phyloP scores from a whole-genome alignment of 2,888 invertebrate species.

The Thymelicus lineola region DNA sequence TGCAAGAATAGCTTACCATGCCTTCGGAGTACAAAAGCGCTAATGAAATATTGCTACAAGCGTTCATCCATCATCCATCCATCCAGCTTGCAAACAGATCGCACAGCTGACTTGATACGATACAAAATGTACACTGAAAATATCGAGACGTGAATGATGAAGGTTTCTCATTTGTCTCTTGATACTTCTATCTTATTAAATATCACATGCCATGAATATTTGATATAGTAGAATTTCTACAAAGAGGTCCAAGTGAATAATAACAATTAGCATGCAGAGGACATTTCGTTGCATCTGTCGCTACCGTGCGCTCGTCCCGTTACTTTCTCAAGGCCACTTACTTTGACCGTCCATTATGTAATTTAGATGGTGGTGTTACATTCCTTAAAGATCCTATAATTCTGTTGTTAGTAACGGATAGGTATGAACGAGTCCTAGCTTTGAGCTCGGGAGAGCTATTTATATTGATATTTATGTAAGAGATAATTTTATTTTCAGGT shows the following conservation, averaged over 20 bases:
- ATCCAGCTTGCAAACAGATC: too few relatives aligned
- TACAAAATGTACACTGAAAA: background rate
- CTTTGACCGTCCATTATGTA: background rate
- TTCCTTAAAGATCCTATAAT: background rate
- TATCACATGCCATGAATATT: conserved; percentile 4
- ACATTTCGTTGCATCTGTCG: background rate
- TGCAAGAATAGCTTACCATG: too few relatives aligned
- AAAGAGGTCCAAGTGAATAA: conserved; percentile 7
- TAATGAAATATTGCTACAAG: too few relatives aligned
- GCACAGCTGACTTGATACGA: too few relatives aligned
- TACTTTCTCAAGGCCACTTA: background rate
- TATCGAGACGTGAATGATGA: too few relatives aligned
- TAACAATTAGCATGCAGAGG: conserved; percentile 1
- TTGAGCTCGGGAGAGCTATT: too few relatives aligned
- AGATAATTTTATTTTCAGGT: too few relatives aligned
- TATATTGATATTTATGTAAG: too few relatives aligned
- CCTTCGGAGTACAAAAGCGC: too few relatives aligned
- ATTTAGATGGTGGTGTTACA: conserved; percentile 1
- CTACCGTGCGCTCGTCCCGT: background rate
- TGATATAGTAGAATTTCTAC: conserved; percentile 1
- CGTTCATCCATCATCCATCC: too few relatives aligned
- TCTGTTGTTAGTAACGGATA: too few relatives aligned
- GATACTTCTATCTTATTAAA: background rate
- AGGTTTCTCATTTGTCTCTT: background rate
- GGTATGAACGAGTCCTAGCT: too few relatives aligned